These are phyloP conservation scores for Cydia pomonella DNA, from an alignment of 1,140 invertebrate genomes.

Conservation along the genomic window DNA sequence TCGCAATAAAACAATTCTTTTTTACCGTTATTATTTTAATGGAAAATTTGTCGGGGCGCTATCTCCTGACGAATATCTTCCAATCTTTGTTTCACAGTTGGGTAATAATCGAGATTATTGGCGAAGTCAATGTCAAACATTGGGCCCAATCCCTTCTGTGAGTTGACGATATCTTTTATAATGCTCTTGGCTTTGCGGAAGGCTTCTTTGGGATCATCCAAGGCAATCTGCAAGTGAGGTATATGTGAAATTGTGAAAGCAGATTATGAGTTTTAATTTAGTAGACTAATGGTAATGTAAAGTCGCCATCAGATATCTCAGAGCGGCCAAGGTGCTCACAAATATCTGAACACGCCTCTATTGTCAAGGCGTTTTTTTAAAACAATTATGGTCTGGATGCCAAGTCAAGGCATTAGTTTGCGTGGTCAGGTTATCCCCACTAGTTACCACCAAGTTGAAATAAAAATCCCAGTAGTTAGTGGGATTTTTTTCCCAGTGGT, in stretches of 20 bases:
- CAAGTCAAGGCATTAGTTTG: too few species aligned
- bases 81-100: conserved; percentile 51
- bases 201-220: conserved; percentile 60
- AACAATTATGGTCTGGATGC: too few species aligned
- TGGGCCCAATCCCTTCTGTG: conserved; percentile 57
- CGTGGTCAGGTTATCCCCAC: too few species aligned
- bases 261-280: not conserved
- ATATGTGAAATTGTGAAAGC: conserved; percentile 18
- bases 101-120: conserved; percentile 50
- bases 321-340: too few species aligned
- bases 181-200: conserved; percentile 62
- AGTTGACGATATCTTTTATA: conserved; percentile 58
- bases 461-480: too few species aligned
- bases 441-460: too few species aligned
- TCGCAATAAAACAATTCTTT: conserved; percentile 62
- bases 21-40: conserved; percentile 52
- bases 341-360: too few species aligned
- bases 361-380: too few species aligned
- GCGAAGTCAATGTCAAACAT: conserved; percentile 70
- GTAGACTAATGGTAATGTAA: too few species aligned
- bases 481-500: too few species aligned
- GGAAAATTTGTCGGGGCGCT: conserved; percentile 63
- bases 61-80: conserved; percentile 59
- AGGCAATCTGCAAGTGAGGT: conserved; percentile 51
- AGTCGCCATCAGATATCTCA: too few species aligned